Conservation (phyloP, 2,113 vertebrate species). For the Amazona guildingii region DNA sequence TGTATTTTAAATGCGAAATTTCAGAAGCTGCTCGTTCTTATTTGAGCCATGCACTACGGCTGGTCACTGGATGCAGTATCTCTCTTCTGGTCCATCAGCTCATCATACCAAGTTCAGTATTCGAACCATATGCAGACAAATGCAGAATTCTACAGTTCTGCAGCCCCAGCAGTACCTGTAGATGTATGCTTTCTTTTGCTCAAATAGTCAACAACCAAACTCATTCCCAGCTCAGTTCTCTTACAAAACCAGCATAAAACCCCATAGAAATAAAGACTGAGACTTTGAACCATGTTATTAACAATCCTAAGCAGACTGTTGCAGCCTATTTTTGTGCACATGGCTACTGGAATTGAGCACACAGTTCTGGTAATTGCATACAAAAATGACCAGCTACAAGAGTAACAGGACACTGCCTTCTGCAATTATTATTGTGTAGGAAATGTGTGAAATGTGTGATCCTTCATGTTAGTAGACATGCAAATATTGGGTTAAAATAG, state of each 20-base stretch:
- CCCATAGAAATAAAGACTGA: neutral
- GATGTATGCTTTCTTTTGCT: neutral
- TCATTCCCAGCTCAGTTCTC: neutral
- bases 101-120: neutral
- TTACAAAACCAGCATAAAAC: neutral
- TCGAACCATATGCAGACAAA: neutral
- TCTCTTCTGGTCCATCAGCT: neutral
- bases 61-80: neutral
- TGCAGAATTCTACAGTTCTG: neutral
- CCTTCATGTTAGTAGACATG: neutral
- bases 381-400: neutral
- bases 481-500: neutral
- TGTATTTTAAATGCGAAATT: neutral
- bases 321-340: slow-evolving; percentile 1
- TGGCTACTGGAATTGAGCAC: neutral
- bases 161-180: neutral
- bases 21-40: neutral
- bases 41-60: neutral
- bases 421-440: neutral
- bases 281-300: neutral
- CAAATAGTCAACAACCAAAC: neutral
- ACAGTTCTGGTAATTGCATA: slow-evolving; percentile 7
- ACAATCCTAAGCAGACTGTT: neutral
- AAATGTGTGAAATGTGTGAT: neutral
- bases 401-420: neutral